Base-by-base conservation (phyloP, 2,797 vertebrate species). In the Crocidura indochinensis region DNA sequence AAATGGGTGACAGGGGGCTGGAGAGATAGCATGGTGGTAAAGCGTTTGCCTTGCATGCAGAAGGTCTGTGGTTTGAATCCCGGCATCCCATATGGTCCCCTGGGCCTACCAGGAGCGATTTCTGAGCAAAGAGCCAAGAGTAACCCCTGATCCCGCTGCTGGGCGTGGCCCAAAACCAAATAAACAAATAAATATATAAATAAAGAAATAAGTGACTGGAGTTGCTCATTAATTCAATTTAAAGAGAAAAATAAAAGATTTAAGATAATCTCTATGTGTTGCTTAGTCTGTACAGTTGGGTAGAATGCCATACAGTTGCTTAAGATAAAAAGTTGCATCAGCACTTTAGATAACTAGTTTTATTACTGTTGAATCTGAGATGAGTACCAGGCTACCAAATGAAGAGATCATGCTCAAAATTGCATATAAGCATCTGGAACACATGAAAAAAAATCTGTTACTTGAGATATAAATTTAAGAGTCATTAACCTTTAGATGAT, bases 401-500 rank as follows among this genome's bases (percentile, higher is more conserved):
- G 10, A 22, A 26, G 24, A 62, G 6, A 65, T 2, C 53, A 27
- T 12, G 2, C 17, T 94, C 10, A 26, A n/a, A 87, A 62, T 0
- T 4, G 10, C 14, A 65, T n/a, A 49, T 24, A 65, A 26, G 68
- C n/a, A 62, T 53, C 2, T 44, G 4, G 31, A 62, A 9, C 8
- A 51, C 15, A 49, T 62, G 9, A 26, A 27, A 10, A 31, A 78
- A 73, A 76, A 67, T 8, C 12, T 81, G 6, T 84, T 22, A 51
- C 17, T 15, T 68, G 11, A 87, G 1, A 77, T 60, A 72, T 8
- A 78, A 60, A 92, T 69, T 78, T 44, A 31, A 46, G 6, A 64
- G n/a, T 38, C 51, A 74, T 83, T 51, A 87, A 10, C 10, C 10
- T 87, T 79, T 47, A 73, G 78, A 69, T 84, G 38, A 51, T 46